Base-by-base conservation (phyloP, 1,140 invertebrate species). In the Drosophila fuyamai region DNA sequence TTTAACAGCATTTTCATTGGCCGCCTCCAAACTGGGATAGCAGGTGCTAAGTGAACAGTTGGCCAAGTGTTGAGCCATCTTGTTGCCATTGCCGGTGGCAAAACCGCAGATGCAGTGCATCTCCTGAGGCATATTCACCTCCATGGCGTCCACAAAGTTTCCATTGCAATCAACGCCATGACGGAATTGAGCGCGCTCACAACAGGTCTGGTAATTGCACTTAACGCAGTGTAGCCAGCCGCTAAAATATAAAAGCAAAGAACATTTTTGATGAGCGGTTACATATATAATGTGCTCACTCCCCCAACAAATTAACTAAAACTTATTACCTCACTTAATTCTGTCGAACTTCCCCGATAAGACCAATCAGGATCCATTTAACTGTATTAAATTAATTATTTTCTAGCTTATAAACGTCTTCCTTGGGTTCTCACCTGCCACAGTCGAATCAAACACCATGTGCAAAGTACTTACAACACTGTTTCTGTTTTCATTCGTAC, bases 81-180 rank as follows among this genome's bases (percentile, higher is more conserved):
- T 93, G 78, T 95, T 95, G 90, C 96, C 96, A 78, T 96, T 94
- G 43, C 90, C 90, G n/a, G 95, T 95, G 43, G 92, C 93, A 90
- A 95, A 97, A 9, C 95, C 96, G 92, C 96, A 97, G 23, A 95
- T 94, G 91, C 96, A 97, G 85, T 95, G 94, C 93, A 97, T 93
- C 81, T 93, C 93, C 66, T 93, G 93, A 29, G 94, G 93, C 58
- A 96, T 93, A 51, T 92, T 92, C 16, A 94, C 75, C 88, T 94
- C 76, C 90, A 94, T 80, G 92, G 92, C 56, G 93, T 92, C 55
- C 38, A 79, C 78, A 36, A 89, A 85, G 55, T 84, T 92, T 79
- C 93, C 92, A 93, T 94, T 92, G 93, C 96, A 95, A 92, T 93
- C 93, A 66, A 94, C 92, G 60, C 93, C 93, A 93, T 97, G 97